These are phyloP conservation scores for Tiliacea aurago DNA, from an alignment of 2,888 invertebrate species.

Conservation along the genomic window DNA sequence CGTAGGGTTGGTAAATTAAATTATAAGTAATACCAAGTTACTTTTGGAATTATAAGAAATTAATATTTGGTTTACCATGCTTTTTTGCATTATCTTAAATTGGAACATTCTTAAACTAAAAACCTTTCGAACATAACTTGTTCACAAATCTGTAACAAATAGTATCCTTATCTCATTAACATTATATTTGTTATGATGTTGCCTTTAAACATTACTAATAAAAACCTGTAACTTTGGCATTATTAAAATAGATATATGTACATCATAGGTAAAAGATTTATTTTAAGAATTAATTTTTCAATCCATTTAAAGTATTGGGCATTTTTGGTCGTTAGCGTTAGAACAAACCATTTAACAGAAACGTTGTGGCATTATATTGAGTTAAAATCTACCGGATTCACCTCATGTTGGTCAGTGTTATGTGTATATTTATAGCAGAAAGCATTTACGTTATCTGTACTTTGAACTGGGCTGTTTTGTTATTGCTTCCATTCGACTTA, in stretches of 20 bases:
- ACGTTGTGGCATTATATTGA: slow-evolving; percentile 82
- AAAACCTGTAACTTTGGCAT: slow-evolving; percentile 75
- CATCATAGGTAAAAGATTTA: slow-evolving; percentile 73
- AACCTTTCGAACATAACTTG: slow-evolving; percentile 43
- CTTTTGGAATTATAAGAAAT: slow-evolving; percentile 30
- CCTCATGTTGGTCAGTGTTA: slow-evolving; percentile 88
- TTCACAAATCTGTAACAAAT: slow-evolving; percentile 40
- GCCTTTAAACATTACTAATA: slow-evolving; percentile 70
- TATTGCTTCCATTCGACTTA: slow-evolving; percentile 79
- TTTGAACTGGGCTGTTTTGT: slow-evolving; percentile 79
- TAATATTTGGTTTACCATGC: slow-evolving; percentile 36
- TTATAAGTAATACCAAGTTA: slow-evolving; percentile 31
- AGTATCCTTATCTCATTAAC: slow-evolving; percentile 55
- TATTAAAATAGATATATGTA: slow-evolving; percentile 75
- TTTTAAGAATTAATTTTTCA: slow-evolving; percentile 74
- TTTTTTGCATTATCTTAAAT: slow-evolving; percentile 49
- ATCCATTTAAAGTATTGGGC: slow-evolving; percentile 75
- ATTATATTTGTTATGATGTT: slow-evolving; percentile 68
- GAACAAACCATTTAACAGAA: slow-evolving; percentile 72
- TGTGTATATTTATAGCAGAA: slow-evolving; percentile 79
- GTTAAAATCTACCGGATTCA: slow-evolving; percentile 76
- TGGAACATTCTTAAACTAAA: slow-evolving; percentile 47
- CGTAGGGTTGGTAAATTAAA: slow-evolving; percentile 46
- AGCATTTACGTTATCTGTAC: slow-evolving; percentile 84
- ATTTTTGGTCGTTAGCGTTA: slow-evolving; percentile 75